Evolutionary conservation across 2,888 invertebrate genomes (phyloP), one percentile per base, ranked within the genome.

Genomic region (Drosophila demipolita): DNA sequence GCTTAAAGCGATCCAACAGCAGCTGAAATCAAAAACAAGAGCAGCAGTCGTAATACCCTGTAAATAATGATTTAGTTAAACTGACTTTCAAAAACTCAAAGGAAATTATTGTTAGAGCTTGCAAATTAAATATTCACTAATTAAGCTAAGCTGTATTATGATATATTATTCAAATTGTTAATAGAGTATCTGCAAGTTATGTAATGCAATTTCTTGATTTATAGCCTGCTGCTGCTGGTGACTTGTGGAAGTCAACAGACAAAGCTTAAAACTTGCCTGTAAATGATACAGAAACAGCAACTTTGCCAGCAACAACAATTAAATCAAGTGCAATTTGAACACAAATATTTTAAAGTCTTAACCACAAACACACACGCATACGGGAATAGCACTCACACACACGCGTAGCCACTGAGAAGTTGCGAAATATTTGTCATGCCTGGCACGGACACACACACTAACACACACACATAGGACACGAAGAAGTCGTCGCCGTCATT

Each of bases 351-450:
- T 85, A 87, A 87, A 87, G 81, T 83, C 79, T 65, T 59, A 81
- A 72, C 84, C 88, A 40, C 87, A 81, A 65, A 65, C 72, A 66
- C 52, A 50, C 54, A 57, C 38, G 55, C 42, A 26, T 29, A 50
- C 26, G 45, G 42, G 36, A 17, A 59, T 4, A 36, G 59, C 11
- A 38, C 35, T 49, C 26, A 50, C n/a, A 49, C 59, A 53, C 57
- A 42, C 40, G 50, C 64, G 45, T 66, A 62, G 71, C 72, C 73
- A 76, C 74, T 66, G 68, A 83, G 84, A 82, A 85, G 83, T 83
- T 87, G 86, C 84, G 83, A 87, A 85, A 87, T 85, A 85, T 87
- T 85, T 85, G 83, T 79, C 86, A 85, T 87, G 88, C 85, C 87
- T 82, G 81, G 76, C 86, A 86, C 86, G 88, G 76, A 87, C 80